phyloP scores from a whole-genome alignment of 2,113 vertebrate species.

The Forbesichthys agassizii region DNA sequence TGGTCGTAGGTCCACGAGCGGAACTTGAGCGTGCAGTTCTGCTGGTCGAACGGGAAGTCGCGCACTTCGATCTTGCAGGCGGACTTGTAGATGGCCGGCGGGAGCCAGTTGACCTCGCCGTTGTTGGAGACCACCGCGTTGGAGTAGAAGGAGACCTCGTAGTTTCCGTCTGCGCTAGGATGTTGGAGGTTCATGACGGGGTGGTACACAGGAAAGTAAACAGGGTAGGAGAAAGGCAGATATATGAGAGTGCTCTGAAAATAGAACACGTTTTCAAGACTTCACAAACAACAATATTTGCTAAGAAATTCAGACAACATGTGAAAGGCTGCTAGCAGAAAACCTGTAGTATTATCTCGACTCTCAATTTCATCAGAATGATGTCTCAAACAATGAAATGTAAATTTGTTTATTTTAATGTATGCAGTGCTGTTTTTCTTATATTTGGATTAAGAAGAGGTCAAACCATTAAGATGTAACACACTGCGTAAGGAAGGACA shows the following conservation, averaged over 20 bases:
- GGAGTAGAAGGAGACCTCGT: slow-evolving; percentile 82
- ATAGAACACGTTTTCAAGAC: too few species aligned
- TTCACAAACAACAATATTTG: too few species aligned
- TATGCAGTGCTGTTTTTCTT: not conserved
- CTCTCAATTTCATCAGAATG: too few species aligned
- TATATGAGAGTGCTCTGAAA: not conserved
- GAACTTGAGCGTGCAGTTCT: slow-evolving; percentile 83
- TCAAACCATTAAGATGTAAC: not conserved
- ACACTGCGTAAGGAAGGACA: not conserved
- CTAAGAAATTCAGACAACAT: too few species aligned
- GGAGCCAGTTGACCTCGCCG: slow-evolving; percentile 80
- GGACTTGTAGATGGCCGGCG: slow-evolving; percentile 82
- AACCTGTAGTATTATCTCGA: too few species aligned
- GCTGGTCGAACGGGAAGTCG: slow-evolving; percentile 83
- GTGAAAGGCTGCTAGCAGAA: too few species aligned
- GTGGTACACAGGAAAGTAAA: slow-evolving; percentile 2
- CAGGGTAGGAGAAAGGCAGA: slow-evolving; percentile 2
- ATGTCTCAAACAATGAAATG: too few species aligned
- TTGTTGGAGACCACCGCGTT: slow-evolving; percentile 79
- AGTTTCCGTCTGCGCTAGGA: slow-evolving; percentile 79
- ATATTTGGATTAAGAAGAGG: not conserved
- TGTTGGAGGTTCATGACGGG: not conserved
- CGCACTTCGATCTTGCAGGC: slow-evolving; percentile 83
- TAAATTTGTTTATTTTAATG: not conserved
- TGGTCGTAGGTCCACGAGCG: slow-evolving; percentile 83